Evolutionary conservation across 2,888 invertebrate genomes (phyloP).

Genomic region (Microplitis manilae): DNA sequence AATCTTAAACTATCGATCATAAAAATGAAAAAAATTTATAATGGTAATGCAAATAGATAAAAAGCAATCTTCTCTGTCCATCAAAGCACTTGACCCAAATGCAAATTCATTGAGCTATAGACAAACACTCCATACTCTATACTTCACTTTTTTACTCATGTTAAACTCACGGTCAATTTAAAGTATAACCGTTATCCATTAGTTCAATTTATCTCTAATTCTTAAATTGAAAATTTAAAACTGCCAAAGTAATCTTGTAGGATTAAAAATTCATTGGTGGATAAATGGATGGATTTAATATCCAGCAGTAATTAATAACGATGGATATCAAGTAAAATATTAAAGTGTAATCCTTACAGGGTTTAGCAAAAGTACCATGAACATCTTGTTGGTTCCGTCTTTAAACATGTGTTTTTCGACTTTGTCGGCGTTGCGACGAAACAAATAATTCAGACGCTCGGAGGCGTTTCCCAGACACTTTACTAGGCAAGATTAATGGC

Average conservation of each 20-base stretch:
- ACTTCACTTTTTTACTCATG: conserved; percentile 3
- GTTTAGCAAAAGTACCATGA: not conserved
- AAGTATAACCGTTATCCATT: not conserved
- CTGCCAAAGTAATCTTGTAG: no score
- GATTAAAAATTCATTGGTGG: no score
- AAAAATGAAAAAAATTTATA: conserved; percentile 1
- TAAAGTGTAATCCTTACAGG: not conserved
- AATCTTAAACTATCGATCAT: conserved; percentile 6
- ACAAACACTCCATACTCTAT: conserved; percentile 15
- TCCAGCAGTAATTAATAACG: not conserved
- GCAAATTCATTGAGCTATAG: conserved; percentile 21
- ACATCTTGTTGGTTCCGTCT: not conserved
- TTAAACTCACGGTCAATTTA: not conserved
- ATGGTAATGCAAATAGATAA: not conserved
- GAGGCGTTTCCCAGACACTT: conserved; percentile 42
- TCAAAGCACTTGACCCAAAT: conserved; percentile 25
- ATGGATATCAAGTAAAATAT: not conserved
- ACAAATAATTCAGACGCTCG: conserved; percentile 49
- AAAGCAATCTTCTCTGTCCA: conserved; percentile 12
- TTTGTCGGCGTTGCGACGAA: conserved; percentile 49
- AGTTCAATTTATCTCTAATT: no score
- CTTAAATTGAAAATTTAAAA: no score
- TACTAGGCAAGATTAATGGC: conserved; percentile 50
- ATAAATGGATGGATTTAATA: no score
- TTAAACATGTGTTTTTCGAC: conserved; percentile 53